Percentiles rank a stretch among this genome's conserved stretches.
phyloP scores from a whole-genome alignment of 2,113 vertebrate genomes.

The Artemisiospiza belli region DNA sequence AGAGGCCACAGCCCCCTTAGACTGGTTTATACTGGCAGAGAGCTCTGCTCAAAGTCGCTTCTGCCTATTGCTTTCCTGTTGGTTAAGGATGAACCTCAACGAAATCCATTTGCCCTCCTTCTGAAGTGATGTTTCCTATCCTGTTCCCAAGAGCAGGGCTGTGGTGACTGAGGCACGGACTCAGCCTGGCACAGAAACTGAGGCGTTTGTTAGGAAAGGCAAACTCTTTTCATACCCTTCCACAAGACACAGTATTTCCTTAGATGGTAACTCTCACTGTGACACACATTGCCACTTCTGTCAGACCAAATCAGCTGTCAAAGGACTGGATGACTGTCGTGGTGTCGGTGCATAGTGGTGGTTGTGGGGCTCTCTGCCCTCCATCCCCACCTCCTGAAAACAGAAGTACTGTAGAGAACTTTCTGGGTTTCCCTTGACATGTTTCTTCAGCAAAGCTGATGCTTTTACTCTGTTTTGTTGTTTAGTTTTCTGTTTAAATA shows the following conservation, averaged over 20 bases:
- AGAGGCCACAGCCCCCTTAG: rapidly evolving
- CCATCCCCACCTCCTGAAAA: neutral
- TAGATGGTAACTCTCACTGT: neutral
- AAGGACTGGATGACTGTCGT: no score
- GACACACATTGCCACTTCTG: no score
- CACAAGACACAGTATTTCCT: neutral
- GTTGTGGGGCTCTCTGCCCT: neutral
- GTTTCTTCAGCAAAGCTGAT: neutral
- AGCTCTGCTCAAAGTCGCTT: neutral
- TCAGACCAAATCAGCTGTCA: no score
- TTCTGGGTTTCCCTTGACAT: neutral
- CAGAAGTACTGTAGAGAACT: neutral
- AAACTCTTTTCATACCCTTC: neutral
- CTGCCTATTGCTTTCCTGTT: neutral
- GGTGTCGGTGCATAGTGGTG: neutral
- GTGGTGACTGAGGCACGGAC: neutral
- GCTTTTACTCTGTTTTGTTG: neutral
- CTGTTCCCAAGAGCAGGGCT: neutral
- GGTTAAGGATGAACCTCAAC: neutral
- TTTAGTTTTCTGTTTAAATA: neutral
- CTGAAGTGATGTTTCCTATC: neutral
- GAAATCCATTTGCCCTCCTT: neutral
- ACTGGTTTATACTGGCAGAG: neutral
- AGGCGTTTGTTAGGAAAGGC: neutral
- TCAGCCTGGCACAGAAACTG: neutral